Percentiles rank a stretch among this genome's conserved stretches.
Conservation (phyloP, 2,888 invertebrate species). For the Sesia bembeciformis region DNA sequence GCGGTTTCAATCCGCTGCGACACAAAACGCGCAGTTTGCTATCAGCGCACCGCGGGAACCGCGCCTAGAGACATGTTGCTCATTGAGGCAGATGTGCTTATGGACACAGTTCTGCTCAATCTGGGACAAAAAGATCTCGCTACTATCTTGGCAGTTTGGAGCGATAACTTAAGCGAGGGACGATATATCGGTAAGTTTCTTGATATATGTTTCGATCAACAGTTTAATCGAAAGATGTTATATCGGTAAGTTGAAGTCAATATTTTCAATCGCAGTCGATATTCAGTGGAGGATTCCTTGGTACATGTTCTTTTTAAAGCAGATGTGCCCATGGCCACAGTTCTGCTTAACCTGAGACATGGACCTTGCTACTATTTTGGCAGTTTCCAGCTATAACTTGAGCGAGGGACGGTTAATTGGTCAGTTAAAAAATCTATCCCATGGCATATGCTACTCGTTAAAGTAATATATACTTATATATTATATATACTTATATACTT, state of each 20-base stretch:
- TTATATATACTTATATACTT: too few species aligned
- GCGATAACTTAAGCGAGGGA: conserved; percentile 80
- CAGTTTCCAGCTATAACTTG: conserved; percentile 82
- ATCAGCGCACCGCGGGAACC: conserved; percentile 25
- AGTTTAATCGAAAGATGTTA: too few species aligned
- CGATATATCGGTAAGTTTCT: conserved; percentile 60
- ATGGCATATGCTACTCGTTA: too few species aligned
- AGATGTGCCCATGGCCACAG: conserved; percentile 77
- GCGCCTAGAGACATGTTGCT: conserved; percentile 54
- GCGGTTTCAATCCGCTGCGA: conserved; percentile 82
- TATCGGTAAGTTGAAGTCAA: too few species aligned
- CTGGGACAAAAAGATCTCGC: conserved; percentile 84
- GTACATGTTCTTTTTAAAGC: conserved; percentile 27
- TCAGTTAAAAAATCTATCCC: conserved; percentile 12
- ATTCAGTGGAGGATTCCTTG: too few species aligned
- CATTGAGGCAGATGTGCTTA: conserved; percentile 77
- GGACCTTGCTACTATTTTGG: conserved; percentile 81
- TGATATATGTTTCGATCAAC: too few species aligned
- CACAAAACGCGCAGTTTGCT: conserved; percentile 74
- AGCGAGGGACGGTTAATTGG: conserved; percentile 75
- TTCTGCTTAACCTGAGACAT: conserved; percentile 81
- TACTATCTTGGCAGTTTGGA: conserved; percentile 80
- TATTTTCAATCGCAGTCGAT: too few species aligned
- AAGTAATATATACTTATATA: too few species aligned
- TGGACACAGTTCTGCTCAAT: conserved; percentile 79